Conservation (phyloP, 2,797 vertebrate species). For the Myiothlypis coronata region DNA sequence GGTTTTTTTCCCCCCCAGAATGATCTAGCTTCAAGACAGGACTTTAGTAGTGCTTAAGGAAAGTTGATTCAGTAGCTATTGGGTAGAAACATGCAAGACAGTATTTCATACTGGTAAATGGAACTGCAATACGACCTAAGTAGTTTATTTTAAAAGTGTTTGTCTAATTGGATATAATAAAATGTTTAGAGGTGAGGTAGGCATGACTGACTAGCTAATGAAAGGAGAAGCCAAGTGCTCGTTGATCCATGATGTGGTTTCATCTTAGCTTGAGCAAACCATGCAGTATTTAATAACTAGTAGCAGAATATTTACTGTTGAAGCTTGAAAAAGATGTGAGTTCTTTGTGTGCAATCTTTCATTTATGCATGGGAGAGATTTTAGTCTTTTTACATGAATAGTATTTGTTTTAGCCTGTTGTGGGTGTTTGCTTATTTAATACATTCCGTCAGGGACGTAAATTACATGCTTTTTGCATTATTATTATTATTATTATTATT, state of each 20-base stretch:
- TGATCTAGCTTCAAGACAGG: conserved; percentile 90
- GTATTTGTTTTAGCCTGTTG: conserved; percentile 88
- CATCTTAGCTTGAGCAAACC: conserved; percentile 94
- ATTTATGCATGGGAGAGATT: conserved; percentile 98
- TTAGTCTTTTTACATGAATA: conserved; percentile 86
- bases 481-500: not conserved
- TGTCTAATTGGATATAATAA: conserved; percentile 85
- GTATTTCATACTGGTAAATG: conserved; percentile 90
- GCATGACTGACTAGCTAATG: conserved; percentile 91
- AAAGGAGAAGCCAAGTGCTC: conserved; percentile 81
- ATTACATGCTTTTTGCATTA: conserved; percentile 80
- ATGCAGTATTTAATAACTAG: conserved; percentile 96
- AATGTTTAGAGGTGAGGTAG: conserved; percentile 87
- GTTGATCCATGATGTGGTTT: conserved; percentile 87
- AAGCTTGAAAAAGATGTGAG: conserved; percentile 98
- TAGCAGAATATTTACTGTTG: conserved; percentile 96
- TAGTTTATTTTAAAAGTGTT: conserved; percentile 84
- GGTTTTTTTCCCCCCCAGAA: conserved; percentile 63
- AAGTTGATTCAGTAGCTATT: conserved; percentile 93
- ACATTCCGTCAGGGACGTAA: conserved; percentile 99
- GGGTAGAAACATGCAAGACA: conserved; percentile 84
- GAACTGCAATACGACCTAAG: conserved; percentile 96
- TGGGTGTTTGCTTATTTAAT: conserved; percentile 97
- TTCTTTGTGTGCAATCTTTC: conserved; percentile 99
- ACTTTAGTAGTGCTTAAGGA: conserved; percentile 90